Conservation (phyloP, 2,888 invertebrate genomes). For the Oasisia sp. region DNA sequence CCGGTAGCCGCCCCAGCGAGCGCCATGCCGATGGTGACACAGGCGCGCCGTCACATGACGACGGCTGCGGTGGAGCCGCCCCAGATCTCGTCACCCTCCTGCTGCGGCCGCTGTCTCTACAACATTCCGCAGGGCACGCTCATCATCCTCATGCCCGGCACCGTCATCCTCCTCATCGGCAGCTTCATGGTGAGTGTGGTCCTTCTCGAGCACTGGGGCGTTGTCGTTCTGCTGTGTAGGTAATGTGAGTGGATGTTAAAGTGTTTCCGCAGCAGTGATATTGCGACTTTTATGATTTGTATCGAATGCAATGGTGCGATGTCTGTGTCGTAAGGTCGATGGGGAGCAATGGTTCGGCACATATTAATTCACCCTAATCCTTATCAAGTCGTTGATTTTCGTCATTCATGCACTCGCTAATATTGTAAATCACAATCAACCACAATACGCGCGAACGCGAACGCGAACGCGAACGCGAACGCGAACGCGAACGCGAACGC, state of each 20-base stretch:
- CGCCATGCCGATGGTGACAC: neutral
- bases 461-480: too few relatives aligned
- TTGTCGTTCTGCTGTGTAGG: neutral
- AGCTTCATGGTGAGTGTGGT: conserved; percentile 27
- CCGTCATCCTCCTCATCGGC: conserved; percentile 38
- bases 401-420: too few relatives aligned
- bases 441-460: too few relatives aligned
- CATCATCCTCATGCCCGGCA: conserved; percentile 38
- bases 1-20: neutral
- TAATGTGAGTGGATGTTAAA: neutral
- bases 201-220: neutral
- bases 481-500: too few relatives aligned
- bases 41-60: neutral
- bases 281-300: neutral
- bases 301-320: too few relatives aligned
- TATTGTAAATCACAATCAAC: too few relatives aligned
- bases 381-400: too few relatives aligned
- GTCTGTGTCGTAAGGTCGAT: too few relatives aligned
- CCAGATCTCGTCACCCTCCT: neutral
- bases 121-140: conserved; percentile 40
- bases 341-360: too few relatives aligned
- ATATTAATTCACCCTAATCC: too few relatives aligned
- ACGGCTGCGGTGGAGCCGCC: neutral
- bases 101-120: conserved; percentile 33
- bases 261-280: neutral